phyloP scores from a whole-genome alignment of 2,797 vertebrate genomes.

The Leucoraja ocellata region DNA sequence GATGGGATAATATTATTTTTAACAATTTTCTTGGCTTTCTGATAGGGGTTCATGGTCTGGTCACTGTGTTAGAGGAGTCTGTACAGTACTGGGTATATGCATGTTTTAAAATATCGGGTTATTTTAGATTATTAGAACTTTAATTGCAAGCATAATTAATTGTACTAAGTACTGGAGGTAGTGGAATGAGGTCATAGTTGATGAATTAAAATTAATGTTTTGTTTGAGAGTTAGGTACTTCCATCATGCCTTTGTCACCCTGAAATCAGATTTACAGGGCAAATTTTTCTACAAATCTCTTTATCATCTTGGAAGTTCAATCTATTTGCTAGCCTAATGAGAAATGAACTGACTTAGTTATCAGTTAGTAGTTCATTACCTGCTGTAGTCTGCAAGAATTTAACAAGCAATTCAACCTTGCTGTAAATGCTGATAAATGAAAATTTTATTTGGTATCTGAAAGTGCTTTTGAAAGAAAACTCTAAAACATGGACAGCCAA shows the following conservation, averaged over 20 bases:
- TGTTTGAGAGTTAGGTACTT: neutral
- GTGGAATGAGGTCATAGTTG: neutral
- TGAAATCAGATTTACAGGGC: neutral
- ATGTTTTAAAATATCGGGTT: neutral
- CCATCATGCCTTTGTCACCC: neutral
- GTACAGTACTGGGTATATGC: neutral
- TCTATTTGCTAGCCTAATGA: neutral
- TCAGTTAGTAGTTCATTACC: neutral
- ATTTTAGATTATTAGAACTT: neutral
- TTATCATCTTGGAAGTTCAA: neutral
- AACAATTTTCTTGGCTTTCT: neutral
- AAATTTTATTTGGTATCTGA: neutral
- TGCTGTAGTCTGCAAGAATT: neutral
- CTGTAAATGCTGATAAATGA: neutral
- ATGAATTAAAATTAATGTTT: neutral
- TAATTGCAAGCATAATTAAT: neutral
- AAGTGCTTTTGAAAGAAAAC: neutral
- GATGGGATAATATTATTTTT: neutral
- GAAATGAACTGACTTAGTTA: neutral
- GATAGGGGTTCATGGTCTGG: neutral
- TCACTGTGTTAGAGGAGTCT: neutral
- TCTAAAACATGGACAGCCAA: neutral
- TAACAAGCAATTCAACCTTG: neutral
- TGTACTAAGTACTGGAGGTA: neutral
- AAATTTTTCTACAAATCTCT: neutral